These are phyloP conservation scores for Ostrea edulis DNA, from an alignment of 1,140 invertebrate genomes.

Conservation along the genomic window DNA sequence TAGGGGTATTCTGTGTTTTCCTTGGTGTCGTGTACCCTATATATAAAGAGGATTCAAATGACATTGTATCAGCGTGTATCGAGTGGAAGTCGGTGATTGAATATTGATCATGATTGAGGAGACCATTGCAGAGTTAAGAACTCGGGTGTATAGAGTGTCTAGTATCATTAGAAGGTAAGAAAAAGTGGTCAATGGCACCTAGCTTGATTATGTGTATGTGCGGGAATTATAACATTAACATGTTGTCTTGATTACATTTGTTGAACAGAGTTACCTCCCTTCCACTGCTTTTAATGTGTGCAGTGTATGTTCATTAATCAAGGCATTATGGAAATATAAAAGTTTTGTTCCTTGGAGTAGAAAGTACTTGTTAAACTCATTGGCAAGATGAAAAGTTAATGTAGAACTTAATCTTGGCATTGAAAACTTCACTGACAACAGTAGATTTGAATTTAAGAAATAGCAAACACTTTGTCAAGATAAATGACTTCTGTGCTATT, in stretches of 20 bases:
- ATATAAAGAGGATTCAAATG: conserved; percentile 18
- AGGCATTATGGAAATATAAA: neutral
- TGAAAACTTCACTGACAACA: too few species aligned
- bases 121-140: neutral
- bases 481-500: too few species aligned
- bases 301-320: neutral
- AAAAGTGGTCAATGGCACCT: neutral
- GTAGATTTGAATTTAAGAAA: too few species aligned
- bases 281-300: neutral
- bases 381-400: too few species aligned
- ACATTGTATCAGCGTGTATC: neutral
- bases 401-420: too few species aligned
- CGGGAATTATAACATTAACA: neutral
- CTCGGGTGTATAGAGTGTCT: neutral
- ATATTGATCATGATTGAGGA: conserved; percentile 28
- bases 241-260: neutral
- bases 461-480: too few species aligned
- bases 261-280: conserved; percentile 15
- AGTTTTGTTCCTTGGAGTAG: too few species aligned
- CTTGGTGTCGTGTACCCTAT: conserved; percentile 19
- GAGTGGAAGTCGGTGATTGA: conserved; percentile 6
- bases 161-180: conserved; percentile 23
- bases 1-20: conserved; percentile 23
- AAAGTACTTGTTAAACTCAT: too few species aligned
- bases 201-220: neutral